Evolutionary conservation across 1,140 invertebrate species (phyloP).

Genomic region (Proctacanthus coquilletti): DNA sequence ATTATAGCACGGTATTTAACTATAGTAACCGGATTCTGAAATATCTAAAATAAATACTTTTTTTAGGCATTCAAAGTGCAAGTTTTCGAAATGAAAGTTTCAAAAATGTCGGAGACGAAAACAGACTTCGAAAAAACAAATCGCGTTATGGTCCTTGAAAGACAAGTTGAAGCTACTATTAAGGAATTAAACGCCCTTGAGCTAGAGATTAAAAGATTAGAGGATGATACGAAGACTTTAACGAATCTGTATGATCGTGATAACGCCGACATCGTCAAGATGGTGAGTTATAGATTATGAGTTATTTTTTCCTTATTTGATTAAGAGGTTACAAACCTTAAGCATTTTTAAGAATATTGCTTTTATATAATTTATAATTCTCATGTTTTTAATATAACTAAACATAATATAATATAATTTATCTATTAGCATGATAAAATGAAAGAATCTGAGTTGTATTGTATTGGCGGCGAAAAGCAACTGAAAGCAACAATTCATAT

Average conservation of each 20-base stretch:
- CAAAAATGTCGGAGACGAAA: not conserved
- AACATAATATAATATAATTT: slow-evolving; percentile 25
- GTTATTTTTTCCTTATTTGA: too few species aligned
- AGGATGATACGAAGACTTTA: slow-evolving; percentile 35
- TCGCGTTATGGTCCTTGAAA: slow-evolving; percentile 12
- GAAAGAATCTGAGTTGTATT: slow-evolving; percentile 29
- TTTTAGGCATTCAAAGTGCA: slow-evolving; percentile 2
- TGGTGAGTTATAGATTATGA: slow-evolving; percentile 7
- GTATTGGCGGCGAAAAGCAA: slow-evolving; percentile 39
- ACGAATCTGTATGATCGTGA: slow-evolving; percentile 26
- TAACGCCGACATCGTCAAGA: slow-evolving; percentile 13
- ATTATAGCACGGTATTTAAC: too few species aligned
- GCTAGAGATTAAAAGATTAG: slow-evolving; percentile 36
- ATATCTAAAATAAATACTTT: too few species aligned
- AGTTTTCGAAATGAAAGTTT: not conserved
- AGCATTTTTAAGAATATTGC: too few species aligned
- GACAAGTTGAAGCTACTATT: slow-evolving; percentile 7
- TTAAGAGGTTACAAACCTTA: too few species aligned
- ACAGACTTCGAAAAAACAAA: slow-evolving; percentile 1
- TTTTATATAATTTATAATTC: too few species aligned
- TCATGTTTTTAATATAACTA: slow-evolving; percentile 15
- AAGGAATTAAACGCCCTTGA: too few species aligned
- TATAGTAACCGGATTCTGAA: too few species aligned
- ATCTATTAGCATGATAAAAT: slow-evolving; percentile 27
- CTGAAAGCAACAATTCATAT: slow-evolving; percentile 29